Conservation (phyloP, 2,797 vertebrate species). For the Eidolon dupreanum region DNA sequence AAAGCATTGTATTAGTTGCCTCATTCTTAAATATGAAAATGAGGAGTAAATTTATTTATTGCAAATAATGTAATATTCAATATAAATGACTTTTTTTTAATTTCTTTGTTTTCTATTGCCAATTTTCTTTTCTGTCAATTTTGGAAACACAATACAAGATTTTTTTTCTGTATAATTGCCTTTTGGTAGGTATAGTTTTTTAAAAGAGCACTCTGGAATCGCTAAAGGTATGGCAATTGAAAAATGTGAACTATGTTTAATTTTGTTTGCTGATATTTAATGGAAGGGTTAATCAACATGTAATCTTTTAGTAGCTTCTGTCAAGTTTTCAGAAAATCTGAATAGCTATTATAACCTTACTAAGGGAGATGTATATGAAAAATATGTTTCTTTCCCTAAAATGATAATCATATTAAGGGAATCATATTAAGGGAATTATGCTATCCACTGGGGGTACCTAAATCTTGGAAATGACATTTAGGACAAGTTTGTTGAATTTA, state of each 20-base stretch:
- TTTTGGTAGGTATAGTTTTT: not conserved
- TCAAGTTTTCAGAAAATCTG: not conserved
- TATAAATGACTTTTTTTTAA: not conserved
- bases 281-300: not conserved
- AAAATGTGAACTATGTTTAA: not conserved
- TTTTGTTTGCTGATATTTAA: not conserved
- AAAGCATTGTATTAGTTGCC: not conserved
- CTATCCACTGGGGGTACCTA: not conserved
- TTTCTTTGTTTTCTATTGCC: not conserved
- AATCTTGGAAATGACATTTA: not conserved
- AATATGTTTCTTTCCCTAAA: not conserved
- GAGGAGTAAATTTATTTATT: not conserved
- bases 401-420: not conserved
- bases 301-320: not conserved
- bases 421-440: not conserved
- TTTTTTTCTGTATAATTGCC: not conserved
- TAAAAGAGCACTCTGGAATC: not conserved
- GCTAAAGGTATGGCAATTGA: not conserved
- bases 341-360: not conserved
- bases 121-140: not conserved
- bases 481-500: not conserved
- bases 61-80: not conserved
- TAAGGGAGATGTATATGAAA: not conserved
- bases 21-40: not conserved
- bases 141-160: not conserved